Percentiles rank a stretch among this genome's conserved stretches.
These are phyloP conservation scores for Stomatorhinus walkeri DNA, from an alignment of 2,797 vertebrate species.

Conservation along the genomic window DNA sequence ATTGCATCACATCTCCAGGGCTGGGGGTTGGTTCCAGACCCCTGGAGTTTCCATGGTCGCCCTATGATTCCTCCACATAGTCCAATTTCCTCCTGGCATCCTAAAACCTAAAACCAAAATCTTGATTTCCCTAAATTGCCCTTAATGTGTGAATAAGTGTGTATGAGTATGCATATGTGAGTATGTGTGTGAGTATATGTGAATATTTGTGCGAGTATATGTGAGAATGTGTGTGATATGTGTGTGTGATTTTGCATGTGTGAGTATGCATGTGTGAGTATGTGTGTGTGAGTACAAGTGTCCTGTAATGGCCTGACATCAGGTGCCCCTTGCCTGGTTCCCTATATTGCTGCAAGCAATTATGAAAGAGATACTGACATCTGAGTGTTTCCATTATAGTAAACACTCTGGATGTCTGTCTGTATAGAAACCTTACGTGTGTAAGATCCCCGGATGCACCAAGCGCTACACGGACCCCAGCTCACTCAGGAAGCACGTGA, in stretches of 20 bases:
- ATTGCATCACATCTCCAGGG: neutral
- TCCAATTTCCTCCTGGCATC: neutral
- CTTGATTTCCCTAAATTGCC: neutral
- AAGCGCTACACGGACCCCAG: conserved; percentile 97
- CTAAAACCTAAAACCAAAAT: neutral
- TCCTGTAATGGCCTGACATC: neutral
- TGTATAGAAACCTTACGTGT: conserved; percentile 91
- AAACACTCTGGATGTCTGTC: neutral
- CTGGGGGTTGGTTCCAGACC: neutral
- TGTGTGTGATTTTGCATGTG: neutral
- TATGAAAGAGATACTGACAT: neutral
- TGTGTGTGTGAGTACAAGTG: neutral
- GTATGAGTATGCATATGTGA: neutral
- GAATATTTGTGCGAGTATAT: neutral
- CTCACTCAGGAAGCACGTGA: conserved; percentile 95
- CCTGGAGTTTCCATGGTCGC: neutral
- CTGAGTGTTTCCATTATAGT: neutral
- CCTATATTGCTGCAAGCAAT: neutral
- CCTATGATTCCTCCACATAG: neutral
- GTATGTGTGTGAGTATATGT: neutral
- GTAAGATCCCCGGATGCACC: conserved; percentile 93
- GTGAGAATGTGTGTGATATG: too few species aligned
- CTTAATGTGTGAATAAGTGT: neutral
- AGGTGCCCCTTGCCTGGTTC: neutral
- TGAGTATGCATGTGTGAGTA: neutral